Base-by-base conservation (phyloP, 2,113 vertebrate genomes). In the Argyrosomus japonicus region DNA sequence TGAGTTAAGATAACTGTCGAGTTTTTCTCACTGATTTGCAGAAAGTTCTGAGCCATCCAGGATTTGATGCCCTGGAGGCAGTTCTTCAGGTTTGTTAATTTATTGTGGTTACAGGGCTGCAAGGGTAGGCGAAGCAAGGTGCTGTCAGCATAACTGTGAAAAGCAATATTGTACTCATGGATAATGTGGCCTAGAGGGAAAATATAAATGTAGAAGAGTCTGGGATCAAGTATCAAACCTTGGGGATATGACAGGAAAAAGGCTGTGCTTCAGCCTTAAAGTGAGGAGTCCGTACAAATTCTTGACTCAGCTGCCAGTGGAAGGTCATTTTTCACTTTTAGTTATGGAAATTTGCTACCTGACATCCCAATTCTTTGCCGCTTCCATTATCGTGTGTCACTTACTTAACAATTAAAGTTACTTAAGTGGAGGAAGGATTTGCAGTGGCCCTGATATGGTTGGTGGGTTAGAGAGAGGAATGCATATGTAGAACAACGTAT, bases 311-410 rank as follows among this genome's bases (percentile, higher is more conserved):
- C 56, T 68, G 70, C 72, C 48, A 71, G 25, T 60, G 48, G 27
- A 73, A 78, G 77, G 79, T 76, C 65, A 68, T 56, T 64, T 53
- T 70, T 79, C 45, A 57, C 48, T 70, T 79, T 69, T 48, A 56
- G n/a, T 51, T 25, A 62, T 73, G 68, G 45, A 62, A 75, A 81
- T 89, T 0, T n/a, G 7, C 17, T 1, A 9, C 19, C 36, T 78
- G 70, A 81, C 56, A 62, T 67, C 51, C 23, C 2, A 4, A 18
- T 3, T 29, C 61, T 80, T 32, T 67, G 15, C 70, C 23, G 2
- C 15, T 36, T 45, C 18, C 68, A 7, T 81, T 53, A 75, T 76
- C 5, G 2, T 9, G 4, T 57, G 27, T 29, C 70, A 32, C 25
- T 61, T 56, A 1, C 73, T 72, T 29, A 54, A 75, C 65, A 60